Evolutionary conservation across 2,888 invertebrate genomes (phyloP).

Genomic region (Lacanobia oleracea): DNA sequence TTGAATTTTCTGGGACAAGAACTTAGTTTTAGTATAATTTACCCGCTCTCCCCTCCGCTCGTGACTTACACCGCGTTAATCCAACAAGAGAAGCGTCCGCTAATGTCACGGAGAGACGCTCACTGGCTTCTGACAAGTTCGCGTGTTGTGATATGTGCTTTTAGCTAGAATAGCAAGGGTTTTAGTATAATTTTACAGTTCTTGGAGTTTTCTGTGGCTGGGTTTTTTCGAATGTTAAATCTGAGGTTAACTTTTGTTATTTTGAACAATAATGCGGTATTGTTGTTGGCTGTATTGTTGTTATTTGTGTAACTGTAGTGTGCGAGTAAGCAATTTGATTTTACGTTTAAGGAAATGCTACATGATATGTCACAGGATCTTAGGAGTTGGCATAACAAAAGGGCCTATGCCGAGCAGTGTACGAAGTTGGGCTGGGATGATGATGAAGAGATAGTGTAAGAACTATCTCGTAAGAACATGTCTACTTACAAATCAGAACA

Average conservation of each 20-base stretch:
- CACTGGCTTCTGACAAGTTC: slow-evolving; percentile 41
- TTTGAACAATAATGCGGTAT: too few species aligned
- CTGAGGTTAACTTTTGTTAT: not conserved
- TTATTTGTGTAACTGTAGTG: too few species aligned
- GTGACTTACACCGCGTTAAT: slow-evolving; percentile 15
- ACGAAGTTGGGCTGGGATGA: too few species aligned
- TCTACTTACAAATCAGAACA: too few species aligned
- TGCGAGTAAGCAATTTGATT: too few species aligned
- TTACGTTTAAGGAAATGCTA: too few species aligned
- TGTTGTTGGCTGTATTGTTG: too few species aligned
- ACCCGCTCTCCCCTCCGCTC: not conserved
- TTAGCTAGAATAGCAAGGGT: not conserved
- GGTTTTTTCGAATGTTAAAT: not conserved
- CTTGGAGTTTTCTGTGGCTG: not conserved
- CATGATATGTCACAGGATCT: too few species aligned
- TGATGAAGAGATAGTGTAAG: too few species aligned
- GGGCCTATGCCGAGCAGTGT: too few species aligned
- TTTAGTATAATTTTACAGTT: slow-evolving; percentile 20
- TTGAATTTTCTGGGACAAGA: not conserved
- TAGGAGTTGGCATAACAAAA: too few species aligned
- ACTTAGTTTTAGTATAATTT: slow-evolving; percentile 19
- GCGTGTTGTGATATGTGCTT: slow-evolving; percentile 40
- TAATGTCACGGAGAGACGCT: slow-evolving; percentile 64
- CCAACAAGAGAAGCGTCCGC: slow-evolving; percentile 42
- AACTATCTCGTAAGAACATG: too few species aligned